These are phyloP conservation scores for Syngnathus typhle DNA, from an alignment of 2,113 vertebrate species.

Conservation along the genomic window DNA sequence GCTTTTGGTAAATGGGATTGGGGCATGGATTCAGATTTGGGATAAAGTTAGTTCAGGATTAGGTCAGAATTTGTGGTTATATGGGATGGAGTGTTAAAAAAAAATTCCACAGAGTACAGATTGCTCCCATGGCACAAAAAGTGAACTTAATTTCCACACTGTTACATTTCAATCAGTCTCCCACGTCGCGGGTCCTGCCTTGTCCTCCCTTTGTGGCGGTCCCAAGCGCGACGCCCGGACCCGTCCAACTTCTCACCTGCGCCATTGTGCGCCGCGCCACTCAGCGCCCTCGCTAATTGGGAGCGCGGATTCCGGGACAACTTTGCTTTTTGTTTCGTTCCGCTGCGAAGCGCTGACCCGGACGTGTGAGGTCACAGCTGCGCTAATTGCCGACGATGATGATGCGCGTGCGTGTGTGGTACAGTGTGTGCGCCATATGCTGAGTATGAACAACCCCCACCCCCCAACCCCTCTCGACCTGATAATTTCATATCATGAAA, in stretches of 20 bases:
- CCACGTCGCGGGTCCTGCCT: neutral
- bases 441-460: neutral
- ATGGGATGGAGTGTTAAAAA: no score
- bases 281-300: slow-evolving; percentile 56
- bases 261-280: slow-evolving; percentile 46
- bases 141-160: neutral
- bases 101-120: neutral
- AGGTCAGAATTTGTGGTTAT: no score
- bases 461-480: no score
- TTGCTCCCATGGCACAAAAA: neutral
- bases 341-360: slow-evolving; percentile 62
- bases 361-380: slow-evolving; percentile 63
- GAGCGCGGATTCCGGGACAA: slow-evolving; percentile 56
- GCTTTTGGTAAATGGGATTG: no score
- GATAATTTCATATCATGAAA: no score
- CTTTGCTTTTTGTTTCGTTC: slow-evolving; percentile 58
- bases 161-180: neutral
- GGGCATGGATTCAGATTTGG: no score
- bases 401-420: slow-evolving; percentile 7
- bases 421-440: slow-evolving; percentile 1
- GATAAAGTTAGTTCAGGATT: no score
- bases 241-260: slow-evolving; percentile 67
- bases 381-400: slow-evolving; percentile 49
- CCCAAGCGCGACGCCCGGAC: slow-evolving; percentile 9
- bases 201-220: neutral